phyloP scores from a whole-genome alignment of 2,888 invertebrate species.

The Cacoxenus indagator region DNA sequence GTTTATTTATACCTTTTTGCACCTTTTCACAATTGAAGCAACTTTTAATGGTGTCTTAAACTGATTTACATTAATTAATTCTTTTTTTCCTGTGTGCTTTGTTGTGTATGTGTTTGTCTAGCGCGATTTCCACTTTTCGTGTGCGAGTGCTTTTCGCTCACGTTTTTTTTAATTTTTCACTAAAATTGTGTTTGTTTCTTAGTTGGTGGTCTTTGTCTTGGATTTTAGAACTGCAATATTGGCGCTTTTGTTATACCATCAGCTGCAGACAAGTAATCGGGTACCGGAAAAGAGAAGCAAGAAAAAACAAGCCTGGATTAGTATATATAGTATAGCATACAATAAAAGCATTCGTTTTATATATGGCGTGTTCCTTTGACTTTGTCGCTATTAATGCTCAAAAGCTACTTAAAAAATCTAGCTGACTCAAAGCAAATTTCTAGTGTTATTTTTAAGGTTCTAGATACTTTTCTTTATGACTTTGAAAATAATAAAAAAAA shows the following conservation, averaged over 20 bases:
- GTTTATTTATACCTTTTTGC: background rate
- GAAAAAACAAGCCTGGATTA: slow-evolving; percentile 16
- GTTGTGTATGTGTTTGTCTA: background rate
- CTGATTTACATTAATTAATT: slow-evolving; percentile 2
- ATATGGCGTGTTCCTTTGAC: no score
- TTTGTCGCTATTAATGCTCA: no score
- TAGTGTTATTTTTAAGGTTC: no score
- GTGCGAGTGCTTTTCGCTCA: slow-evolving; percentile 11
- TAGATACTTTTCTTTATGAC: no score
- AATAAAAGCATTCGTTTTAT: background rate
- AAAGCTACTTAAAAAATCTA: no score
- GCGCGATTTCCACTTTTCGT: slow-evolving; percentile 4
- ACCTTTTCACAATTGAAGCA: slow-evolving; percentile 8
- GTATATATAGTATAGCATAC: no score
- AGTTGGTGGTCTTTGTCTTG: slow-evolving; percentile 28
- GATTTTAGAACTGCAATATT: slow-evolving; percentile 16
- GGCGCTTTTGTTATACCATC: background rate
- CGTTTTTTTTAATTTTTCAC: slow-evolving; percentile 21
- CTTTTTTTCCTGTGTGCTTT: slow-evolving; percentile 22
- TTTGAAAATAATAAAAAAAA: no score
- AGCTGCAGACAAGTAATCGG: background rate
- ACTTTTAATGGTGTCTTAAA: background rate
- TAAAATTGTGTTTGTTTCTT: slow-evolving; percentile 38
- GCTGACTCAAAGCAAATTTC: no score
- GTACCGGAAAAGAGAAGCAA: slow-evolving; percentile 22